Evolutionary conservation across 2,113 vertebrate genomes (phyloP), one percentile per base, ranked within the genome.

Genomic region (Leptobrachium leishanense): DNA sequence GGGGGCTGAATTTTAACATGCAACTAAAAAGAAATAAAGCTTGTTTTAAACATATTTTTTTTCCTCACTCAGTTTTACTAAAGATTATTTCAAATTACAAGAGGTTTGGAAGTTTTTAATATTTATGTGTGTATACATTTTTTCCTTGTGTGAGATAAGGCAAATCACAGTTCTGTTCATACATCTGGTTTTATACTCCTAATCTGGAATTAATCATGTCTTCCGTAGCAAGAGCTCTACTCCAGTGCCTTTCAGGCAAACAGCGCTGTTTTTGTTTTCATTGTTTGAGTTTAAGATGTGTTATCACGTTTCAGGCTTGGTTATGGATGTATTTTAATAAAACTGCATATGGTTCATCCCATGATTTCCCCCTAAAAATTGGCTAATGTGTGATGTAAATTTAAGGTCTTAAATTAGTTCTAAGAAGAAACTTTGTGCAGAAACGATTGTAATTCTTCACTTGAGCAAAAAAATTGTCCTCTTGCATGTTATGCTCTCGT

Each of bases 111-210:
- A 69, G 42, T 62, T 62, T 63, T 76, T 20, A 43, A 15, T 44
- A 55, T 62, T 69, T 57, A 12, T 12, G 2, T 8, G 31, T 12
- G 15, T 64, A 50, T 78, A 20, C 43, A 44, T 46, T 43, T 77
- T 54, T 43, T 68, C 82, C 90, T 84, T 88, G 90, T 88, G 84
- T 91, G 88, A 91, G 85, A 86, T 90, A 86, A 90, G 82, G 86
- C 76, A 90, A 81, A 74, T 15, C 53, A 2, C 31, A 43, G 43
- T 59, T 20, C 20, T 10, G 43, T 20, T 59, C 72, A 12, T 72
- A 7, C 46, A 43, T 79, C 39, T 64, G 12, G 50, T 40, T 55
- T 67, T 65, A 6, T 31, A 15, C 42, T 43, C 67, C 40, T 68
- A 10, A 31, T 79, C 43, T 31, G 12, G 13, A 43, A 70, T 10